Conservation (phyloP, 2,797 vertebrate genomes). For the Rhincodon typus region DNA sequence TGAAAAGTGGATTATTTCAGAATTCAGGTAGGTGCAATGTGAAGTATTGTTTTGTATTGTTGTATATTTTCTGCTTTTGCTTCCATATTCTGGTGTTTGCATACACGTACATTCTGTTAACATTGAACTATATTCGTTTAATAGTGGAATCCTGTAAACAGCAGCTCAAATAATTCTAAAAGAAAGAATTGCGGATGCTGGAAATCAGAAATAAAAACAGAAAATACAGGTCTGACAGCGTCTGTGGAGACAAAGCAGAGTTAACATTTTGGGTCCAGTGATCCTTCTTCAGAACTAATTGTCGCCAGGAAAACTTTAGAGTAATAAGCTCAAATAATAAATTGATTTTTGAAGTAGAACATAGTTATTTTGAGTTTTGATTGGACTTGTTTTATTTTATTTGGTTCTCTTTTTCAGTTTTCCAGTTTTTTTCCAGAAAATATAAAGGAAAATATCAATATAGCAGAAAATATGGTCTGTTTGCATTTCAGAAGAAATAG, state of each 20-base stretch:
- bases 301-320: too few relatives aligned
- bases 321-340: background rate
- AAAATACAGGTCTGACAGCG: too few relatives aligned
- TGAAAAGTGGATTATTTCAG: background rate
- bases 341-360: background rate
- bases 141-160: background rate
- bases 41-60: background rate
- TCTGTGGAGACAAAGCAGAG: too few relatives aligned
- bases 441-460: background rate
- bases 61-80: background rate
- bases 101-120: constrained; percentile 4
- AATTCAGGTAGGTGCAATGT: background rate
- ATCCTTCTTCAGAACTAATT: too few relatives aligned
- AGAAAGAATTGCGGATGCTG: too few relatives aligned
- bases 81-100: background rate
- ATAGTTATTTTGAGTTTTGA: background rate
- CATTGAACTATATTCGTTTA: background rate
- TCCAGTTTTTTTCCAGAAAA: background rate
- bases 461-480: background rate
- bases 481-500: background rate
- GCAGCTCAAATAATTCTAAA: background rate
- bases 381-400: background rate
- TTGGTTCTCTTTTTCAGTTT: background rate
- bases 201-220: too few relatives aligned
- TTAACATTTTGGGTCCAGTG: too few relatives aligned